Conservation (phyloP, 1,140 invertebrate species). For the Bactericera cockerelli region DNA sequence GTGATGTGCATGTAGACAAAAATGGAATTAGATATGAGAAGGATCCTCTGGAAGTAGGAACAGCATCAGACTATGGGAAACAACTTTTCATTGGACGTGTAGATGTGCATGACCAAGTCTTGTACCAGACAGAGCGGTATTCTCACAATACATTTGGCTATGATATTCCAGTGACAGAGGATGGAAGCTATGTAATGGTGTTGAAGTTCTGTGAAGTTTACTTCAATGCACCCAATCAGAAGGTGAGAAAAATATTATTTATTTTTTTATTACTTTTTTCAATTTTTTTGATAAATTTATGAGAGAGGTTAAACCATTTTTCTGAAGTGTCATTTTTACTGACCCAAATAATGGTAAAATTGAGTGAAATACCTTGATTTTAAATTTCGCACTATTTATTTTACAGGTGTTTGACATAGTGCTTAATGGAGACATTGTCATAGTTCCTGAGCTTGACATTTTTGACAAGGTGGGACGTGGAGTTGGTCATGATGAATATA, state of each 20-base stretch:
- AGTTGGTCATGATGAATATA: constrained; percentile 85
- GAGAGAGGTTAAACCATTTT: no score
- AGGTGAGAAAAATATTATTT: constrained; percentile 35
- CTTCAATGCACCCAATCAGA: constrained; percentile 77
- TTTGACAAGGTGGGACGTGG: constrained; percentile 81
- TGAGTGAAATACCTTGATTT: no score
- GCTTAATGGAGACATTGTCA: constrained; percentile 82
- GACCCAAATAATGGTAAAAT: no score
- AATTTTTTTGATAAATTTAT: no score
- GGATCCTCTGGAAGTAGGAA: constrained; percentile 72
- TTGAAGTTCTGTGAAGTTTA: constrained; percentile 89
- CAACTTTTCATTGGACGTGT: constrained; percentile 66
- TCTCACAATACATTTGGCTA: constrained; percentile 83
- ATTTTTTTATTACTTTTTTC: no score
- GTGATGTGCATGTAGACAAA: constrained; percentile 61
- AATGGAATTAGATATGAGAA: constrained; percentile 61
- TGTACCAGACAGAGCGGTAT: constrained; percentile 83
- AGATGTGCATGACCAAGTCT: constrained; percentile 58
- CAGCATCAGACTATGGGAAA: constrained; percentile 81
- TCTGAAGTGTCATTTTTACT: no score
- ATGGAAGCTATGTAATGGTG: constrained; percentile 77
- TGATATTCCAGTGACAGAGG: constrained; percentile 63
- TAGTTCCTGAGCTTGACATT: constrained; percentile 84
- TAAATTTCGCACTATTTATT: neutral
- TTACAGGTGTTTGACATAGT: constrained; percentile 78